Conservation (phyloP, 2,113 vertebrate species). For the Meriones unguiculatus region DNA sequence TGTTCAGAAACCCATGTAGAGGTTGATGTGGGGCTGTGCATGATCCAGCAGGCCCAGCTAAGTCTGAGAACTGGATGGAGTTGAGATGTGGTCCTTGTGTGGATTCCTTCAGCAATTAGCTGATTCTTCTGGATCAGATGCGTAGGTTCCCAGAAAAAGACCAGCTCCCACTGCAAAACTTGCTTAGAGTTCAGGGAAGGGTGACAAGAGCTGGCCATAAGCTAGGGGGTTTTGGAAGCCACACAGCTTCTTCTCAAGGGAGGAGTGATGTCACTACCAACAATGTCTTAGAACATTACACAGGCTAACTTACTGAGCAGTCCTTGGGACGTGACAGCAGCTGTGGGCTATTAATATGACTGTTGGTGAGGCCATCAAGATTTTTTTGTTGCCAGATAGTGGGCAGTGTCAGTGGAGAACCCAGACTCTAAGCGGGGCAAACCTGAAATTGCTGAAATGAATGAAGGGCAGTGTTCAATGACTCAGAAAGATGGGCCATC, state of each 20-base stretch:
- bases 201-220: not conserved
- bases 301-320: not conserved
- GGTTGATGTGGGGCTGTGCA: not conserved
- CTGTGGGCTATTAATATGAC: not conserved
- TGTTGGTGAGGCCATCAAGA: not conserved
- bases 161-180: not conserved
- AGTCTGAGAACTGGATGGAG: not conserved
- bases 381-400: constrained; percentile 20
- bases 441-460: not conserved
- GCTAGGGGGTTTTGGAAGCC: not conserved
- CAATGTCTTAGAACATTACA: not conserved
- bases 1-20: not conserved
- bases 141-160: constrained; percentile 28
- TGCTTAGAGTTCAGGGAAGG: not conserved
- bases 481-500: constrained; percentile 17
- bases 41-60: not conserved
- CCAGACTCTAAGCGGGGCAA: not conserved
- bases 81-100: not conserved
- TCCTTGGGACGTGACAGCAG: not conserved
- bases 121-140: not conserved
- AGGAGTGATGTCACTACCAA: not conserved
- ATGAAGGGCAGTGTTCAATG: not conserved
- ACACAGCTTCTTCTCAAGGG: not conserved
- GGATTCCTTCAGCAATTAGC: not conserved
- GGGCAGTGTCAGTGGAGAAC: not conserved